Conservation (phyloP, 2,113 vertebrate genomes). For the Neotoma lepida region DNA sequence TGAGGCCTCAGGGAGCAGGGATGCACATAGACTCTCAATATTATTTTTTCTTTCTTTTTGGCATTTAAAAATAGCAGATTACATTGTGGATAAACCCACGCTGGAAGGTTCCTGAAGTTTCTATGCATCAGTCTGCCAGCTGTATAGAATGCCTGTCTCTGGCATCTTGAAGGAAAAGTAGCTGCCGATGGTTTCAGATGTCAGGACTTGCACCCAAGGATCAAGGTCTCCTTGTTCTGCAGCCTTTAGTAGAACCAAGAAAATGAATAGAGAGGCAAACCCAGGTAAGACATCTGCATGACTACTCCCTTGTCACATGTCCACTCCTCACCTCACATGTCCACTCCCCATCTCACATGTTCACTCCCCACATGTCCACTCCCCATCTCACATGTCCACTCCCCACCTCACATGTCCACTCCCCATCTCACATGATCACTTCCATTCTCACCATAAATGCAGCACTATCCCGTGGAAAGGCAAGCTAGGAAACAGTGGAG, state of each 20-base stretch:
- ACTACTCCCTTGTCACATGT: not conserved
- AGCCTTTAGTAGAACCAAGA: not conserved
- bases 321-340: rapidly evolving
- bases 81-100: slow-evolving; percentile 17
- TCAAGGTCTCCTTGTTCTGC: not conserved
- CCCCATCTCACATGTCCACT: too few relatives aligned
- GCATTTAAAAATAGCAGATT: slow-evolving; percentile 4
- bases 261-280: not conserved
- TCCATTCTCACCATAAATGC: not conserved
- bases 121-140: not conserved
- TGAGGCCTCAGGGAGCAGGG: not conserved
- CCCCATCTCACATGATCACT: too few relatives aligned
- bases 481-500: not conserved
- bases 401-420: rapidly evolving
- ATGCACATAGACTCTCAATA: slow-evolving; percentile 30
- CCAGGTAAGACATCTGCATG: not conserved
- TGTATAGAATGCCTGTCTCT: not conserved
- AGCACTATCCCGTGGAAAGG: not conserved
- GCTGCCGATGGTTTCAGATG: not conserved
- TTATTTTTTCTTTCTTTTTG: slow-evolving; percentile 20
- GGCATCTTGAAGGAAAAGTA: not conserved
- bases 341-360: too few relatives aligned
- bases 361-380: not conserved
- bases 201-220: not conserved
- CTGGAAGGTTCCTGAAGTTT: slow-evolving; percentile 37